Conservation (phyloP, 2,113 vertebrate genomes). For the Orthonyx spaldingii region DNA sequence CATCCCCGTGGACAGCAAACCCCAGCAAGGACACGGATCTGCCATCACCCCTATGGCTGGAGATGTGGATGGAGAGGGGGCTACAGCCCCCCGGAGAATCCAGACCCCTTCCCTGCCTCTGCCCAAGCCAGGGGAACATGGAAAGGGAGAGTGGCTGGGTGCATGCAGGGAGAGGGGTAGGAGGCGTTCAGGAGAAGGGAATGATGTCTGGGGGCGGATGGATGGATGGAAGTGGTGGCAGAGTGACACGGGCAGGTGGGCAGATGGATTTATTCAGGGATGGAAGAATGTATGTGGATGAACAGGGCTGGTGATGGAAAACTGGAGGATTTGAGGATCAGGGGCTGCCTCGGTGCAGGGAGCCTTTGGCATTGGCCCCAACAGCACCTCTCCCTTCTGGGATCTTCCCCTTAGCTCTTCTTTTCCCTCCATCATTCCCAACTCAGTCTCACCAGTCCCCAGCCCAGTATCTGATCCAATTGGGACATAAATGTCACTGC, state of each 20-base stretch:
- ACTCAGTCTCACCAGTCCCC: rapidly evolving
- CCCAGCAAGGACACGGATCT: not conserved
- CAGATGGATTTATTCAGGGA: not conserved
- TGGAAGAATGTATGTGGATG: not conserved
- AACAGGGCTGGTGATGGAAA: not conserved
- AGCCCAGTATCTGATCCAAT: not conserved
- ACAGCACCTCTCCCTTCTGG: not conserved
- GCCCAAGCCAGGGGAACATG: rapidly evolving
- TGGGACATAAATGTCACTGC: rapidly evolving
- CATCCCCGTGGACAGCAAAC: rapidly evolving
- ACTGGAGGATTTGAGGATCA: not conserved
- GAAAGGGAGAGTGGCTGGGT: not conserved
- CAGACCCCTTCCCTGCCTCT: not conserved
- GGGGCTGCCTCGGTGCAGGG: rapidly evolving
- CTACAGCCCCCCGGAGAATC: rapidly evolving
- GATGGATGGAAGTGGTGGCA: not conserved
- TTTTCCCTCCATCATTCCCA: not conserved
- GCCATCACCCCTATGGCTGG: no score
- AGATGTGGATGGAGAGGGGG: no score
- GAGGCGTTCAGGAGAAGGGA: not conserved
- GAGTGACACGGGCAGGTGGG: not conserved
- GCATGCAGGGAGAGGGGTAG: not conserved
- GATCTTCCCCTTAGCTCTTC: not conserved
- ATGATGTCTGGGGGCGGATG: not conserved
- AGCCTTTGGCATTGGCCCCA: rapidly evolving